Percentiles rank a stretch among this genome's conserved stretches.
These are phyloP conservation scores for Limenitis camilla DNA, from an alignment of 2,888 invertebrate genomes.

Conservation along the genomic window DNA sequence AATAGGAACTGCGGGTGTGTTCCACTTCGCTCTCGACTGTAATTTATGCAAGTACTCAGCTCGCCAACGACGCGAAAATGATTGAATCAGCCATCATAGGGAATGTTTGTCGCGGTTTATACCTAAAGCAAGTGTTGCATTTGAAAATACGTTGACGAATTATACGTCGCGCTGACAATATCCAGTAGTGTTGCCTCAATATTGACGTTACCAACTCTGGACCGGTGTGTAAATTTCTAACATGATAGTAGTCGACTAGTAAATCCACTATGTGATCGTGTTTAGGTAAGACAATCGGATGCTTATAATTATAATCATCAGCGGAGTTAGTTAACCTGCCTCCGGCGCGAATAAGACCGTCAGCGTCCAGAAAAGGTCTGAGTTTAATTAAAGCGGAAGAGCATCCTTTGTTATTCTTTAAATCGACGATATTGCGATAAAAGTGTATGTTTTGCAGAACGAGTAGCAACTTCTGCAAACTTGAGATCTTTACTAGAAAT, in stretches of 20 bases:
- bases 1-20: constrained; percentile 1
- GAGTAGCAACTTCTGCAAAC: too few species aligned
- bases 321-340: background rate
- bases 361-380: too few species aligned
- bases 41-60: constrained; percentile 14
- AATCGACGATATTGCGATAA: too few species aligned
- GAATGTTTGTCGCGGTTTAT: constrained; percentile 9
- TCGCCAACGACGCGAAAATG: constrained; percentile 15
- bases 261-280: constrained; percentile 4
- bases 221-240: constrained; percentile 14
- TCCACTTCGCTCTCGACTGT: constrained; percentile 20
- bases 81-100: constrained; percentile 14
- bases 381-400: too few species aligned
- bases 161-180: constrained; percentile 12
- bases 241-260: constrained; percentile 15
- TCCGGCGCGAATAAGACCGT: background rate
- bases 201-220: constrained; percentile 15
- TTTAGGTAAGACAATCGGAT: background rate
- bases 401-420: too few species aligned
- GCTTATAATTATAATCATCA: background rate
- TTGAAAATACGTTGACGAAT: background rate
- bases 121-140: constrained; percentile 9
- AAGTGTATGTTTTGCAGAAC: too few species aligned
- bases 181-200: constrained; percentile 13
- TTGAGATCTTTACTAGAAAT: too few species aligned